Evolutionary conservation across 2,797 vertebrate species (phyloP).

Genomic region (Helicolenus hilgendorfi): DNA sequence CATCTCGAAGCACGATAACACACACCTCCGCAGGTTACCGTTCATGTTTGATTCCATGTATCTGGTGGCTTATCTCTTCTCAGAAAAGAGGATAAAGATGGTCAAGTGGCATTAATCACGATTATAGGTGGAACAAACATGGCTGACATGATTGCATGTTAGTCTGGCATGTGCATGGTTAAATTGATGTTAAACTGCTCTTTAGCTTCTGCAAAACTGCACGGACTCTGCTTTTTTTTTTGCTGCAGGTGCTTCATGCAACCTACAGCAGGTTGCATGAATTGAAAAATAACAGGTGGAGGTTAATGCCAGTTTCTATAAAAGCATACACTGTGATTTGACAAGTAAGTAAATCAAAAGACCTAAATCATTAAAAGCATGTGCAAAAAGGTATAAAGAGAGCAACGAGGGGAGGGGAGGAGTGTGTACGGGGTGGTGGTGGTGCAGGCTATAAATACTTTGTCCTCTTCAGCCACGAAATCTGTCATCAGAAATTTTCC

Average conservation of each 20-base stretch:
- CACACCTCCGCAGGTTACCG: neutral
- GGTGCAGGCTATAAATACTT: constrained; percentile 90
- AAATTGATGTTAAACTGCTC: neutral
- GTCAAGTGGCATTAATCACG: neutral
- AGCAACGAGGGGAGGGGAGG: neutral
- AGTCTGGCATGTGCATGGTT: neutral
- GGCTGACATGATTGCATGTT: neutral
- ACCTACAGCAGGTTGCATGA: neutral
- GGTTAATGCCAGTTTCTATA: neutral
- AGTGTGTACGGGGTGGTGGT: constrained; percentile 6
- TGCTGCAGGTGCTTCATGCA: neutral
- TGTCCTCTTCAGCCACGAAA: constrained; percentile 91
- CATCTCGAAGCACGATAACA: neutral
- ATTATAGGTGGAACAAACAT: neutral
- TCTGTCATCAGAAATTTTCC: constrained; percentile 95
- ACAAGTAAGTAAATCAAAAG: neutral
- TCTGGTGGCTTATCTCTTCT: constrained; percentile 2
- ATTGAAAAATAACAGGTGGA: neutral
- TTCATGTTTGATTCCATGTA: neutral
- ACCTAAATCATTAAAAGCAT: neutral
- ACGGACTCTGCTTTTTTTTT: fast-evolving
- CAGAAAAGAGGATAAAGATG: neutral
- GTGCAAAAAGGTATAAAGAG: neutral
- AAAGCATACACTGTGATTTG: constrained; percentile 21
- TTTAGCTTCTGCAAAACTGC: constrained; percentile 2